A percentile compares a stretch with the other conserved stretches of the same genome.
phyloP scores from a whole-genome alignment of 2,888 invertebrate genomes.

The Hirtodrosophila histrioides region DNA sequence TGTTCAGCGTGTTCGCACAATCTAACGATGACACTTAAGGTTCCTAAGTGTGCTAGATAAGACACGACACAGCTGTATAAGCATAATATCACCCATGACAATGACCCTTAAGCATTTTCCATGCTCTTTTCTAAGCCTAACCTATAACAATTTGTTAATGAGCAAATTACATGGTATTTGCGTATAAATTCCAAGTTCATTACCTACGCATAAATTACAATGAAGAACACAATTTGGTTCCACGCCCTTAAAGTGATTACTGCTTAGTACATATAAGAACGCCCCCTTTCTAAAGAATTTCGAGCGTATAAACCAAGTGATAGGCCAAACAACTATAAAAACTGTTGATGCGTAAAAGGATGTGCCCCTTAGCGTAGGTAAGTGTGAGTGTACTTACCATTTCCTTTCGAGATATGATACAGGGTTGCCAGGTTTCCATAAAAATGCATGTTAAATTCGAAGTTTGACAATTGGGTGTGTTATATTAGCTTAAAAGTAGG shows the following conservation, averaged over 20 bases:
- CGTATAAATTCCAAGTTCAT: conserved; percentile 50
- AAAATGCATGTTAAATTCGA: not conserved
- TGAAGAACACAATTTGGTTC: conserved; percentile 21
- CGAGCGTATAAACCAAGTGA: conserved; percentile 27
- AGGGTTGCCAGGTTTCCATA: conserved; percentile 39
- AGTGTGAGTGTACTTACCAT: conserved; percentile 48
- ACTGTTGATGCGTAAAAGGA: conserved; percentile 74
- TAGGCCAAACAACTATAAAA: conserved; percentile 61
- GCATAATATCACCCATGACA: conserved; percentile 10
- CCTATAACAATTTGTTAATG: conserved; percentile 69
- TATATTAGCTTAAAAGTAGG: too few relatives aligned
- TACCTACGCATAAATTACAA: conserved; percentile 51
- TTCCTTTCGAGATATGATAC: conserved; percentile 56
- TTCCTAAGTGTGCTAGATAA: conserved; percentile 27
- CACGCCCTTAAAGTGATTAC: conserved; percentile 65
- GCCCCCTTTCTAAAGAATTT: conserved; percentile 40
- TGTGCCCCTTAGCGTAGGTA: conserved; percentile 41
- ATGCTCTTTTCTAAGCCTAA: conserved; percentile 12
- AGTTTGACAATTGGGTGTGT: too few relatives aligned
- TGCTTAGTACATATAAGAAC: conserved; percentile 11
- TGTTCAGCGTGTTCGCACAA: conserved; percentile 9
- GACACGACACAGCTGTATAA: not conserved
- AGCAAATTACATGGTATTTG: conserved; percentile 68
- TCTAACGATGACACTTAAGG: conserved; percentile 8
- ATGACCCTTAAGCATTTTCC: conserved; percentile 15